phyloP scores from a whole-genome alignment of 2,113 vertebrate species.

The Tachysurus fulvidraco region DNA sequence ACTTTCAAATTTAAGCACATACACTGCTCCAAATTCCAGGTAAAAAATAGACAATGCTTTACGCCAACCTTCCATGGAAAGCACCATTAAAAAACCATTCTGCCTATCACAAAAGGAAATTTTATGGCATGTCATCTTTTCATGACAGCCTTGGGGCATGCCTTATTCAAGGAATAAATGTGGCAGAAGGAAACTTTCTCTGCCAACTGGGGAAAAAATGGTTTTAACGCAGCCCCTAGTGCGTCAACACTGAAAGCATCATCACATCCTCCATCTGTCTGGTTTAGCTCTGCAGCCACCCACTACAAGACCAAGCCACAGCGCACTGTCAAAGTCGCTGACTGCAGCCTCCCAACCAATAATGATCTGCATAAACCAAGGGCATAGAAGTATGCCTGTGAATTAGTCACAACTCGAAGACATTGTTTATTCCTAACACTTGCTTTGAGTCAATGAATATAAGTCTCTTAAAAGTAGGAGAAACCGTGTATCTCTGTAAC shows the following conservation, averaged over 20 bases:
- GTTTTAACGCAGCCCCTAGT: constrained; percentile 24
- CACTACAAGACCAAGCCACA: constrained; percentile 35
- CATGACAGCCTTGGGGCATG: constrained; percentile 29
- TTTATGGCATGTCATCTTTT: constrained; percentile 22
- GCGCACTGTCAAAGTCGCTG: constrained; percentile 12
- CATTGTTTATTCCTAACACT: not conserved
- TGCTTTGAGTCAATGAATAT: constrained; percentile 8
- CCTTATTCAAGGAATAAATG: constrained; percentile 24
- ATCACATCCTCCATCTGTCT: constrained; percentile 41
- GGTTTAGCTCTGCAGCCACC: constrained; percentile 31
- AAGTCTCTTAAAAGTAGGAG: not conserved
- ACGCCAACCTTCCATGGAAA: not conserved
- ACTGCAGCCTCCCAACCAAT: constrained; percentile 16
- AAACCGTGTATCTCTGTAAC: not conserved
- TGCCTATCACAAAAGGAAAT: constrained; percentile 23
- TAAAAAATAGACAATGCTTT: not conserved
- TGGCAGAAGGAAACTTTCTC: constrained; percentile 41
- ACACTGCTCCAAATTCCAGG: not conserved
- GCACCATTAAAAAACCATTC: not conserved
- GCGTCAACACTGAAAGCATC: constrained; percentile 40
- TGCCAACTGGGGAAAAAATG: constrained; percentile 11
- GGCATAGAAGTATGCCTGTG: not conserved
- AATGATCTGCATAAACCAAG: constrained; percentile 21
- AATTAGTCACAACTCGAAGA: constrained; percentile 7
- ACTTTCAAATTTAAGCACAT: not conserved